Conservation (phyloP, 2,888 invertebrate genomes). For the Pilophorus perplexus region DNA sequence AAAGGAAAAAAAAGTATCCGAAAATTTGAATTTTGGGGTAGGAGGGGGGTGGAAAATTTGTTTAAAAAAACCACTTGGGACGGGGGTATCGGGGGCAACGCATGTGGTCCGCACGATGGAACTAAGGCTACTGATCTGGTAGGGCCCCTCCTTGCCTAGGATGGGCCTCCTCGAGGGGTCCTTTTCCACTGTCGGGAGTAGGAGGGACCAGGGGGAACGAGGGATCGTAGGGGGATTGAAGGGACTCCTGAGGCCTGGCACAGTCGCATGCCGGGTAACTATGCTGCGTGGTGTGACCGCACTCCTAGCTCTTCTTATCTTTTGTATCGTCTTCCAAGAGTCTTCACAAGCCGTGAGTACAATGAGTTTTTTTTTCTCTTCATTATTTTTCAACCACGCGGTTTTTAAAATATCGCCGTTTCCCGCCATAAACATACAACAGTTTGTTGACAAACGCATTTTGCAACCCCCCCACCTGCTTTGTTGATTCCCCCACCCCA, state of each 20-base stretch:
- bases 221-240: conserved; percentile 14
- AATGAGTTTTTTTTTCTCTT: neutral
- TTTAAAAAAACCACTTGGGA: too few relatives aligned
- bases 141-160: conserved; percentile 37
- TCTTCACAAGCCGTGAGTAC: conserved; percentile 34
- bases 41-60: too few relatives aligned
- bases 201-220: conserved; percentile 4
- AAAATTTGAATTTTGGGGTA: too few relatives aligned
- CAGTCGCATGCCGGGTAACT: conserved; percentile 42
- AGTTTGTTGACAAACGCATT: too few relatives aligned
- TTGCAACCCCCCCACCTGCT: too few relatives aligned
- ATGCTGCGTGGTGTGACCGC: conserved; percentile 40
- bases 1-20: conserved; percentile 20
- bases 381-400: neutral
- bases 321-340: conserved; percentile 31
- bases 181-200: conserved; percentile 4
- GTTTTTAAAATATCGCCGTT: too few relatives aligned
- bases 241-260: conserved; percentile 32
- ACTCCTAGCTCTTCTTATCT: conserved; percentile 32
- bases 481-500: too few relatives aligned
- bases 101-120: conserved; percentile 34
- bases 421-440: too few relatives aligned
- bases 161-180: conserved; percentile 18
- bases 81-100: too few relatives aligned
- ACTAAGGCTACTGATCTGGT: conserved; percentile 39